A percentile compares a stretch with the other conserved stretches of the same genome.
phyloP scores from a whole-genome alignment of 2,113 vertebrate species.

The Corythaeola cristata region DNA sequence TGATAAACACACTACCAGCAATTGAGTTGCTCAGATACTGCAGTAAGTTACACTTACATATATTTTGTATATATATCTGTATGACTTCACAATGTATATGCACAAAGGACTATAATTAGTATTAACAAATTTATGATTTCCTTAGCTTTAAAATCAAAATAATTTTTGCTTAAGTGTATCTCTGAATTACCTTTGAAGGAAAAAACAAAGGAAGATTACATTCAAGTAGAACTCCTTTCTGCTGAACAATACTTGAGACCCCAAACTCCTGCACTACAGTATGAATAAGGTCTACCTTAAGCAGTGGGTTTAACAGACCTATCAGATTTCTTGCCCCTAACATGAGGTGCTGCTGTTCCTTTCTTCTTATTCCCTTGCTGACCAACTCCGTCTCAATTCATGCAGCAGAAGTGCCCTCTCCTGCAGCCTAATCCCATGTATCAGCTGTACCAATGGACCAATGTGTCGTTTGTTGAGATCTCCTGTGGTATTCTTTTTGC shows the following conservation, averaged over 20 bases:
- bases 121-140: background rate
- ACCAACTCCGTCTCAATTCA: background rate
- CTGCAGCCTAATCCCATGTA: background rate
- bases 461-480: background rate
- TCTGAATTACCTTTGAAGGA: background rate
- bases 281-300: background rate
- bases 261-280: background rate
- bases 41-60: background rate
- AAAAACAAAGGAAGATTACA: background rate
- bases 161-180: background rate
- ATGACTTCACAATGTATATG: background rate
- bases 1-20: background rate
- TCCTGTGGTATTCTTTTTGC: background rate
- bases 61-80: background rate
- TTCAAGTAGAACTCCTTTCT: background rate
- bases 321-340: background rate
- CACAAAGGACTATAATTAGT: background rate
- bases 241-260: background rate
- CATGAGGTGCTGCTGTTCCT: background rate
- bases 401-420: background rate
- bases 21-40: background rate
- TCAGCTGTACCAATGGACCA: background rate
- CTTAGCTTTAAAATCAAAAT: background rate
- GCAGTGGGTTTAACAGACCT: background rate
- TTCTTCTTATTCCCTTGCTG: background rate